These are phyloP conservation scores for Morone chrysops DNA, from an alignment of 2,113 vertebrate genomes.

Conservation along the genomic window DNA sequence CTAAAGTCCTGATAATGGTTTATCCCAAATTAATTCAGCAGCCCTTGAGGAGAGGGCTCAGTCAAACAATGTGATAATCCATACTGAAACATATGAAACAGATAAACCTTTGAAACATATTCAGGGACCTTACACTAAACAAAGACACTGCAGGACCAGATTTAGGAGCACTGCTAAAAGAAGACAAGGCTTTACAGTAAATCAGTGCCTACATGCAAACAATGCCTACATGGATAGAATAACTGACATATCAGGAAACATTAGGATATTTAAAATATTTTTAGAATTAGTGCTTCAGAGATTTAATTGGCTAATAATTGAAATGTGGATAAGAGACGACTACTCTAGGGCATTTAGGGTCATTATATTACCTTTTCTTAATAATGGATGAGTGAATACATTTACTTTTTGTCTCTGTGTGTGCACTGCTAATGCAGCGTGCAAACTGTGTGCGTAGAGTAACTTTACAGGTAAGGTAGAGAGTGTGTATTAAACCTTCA, in stretches of 20 bases:
- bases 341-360: constrained; percentile 59
- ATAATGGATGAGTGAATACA: constrained; percentile 61
- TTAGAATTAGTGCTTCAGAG: constrained; percentile 14
- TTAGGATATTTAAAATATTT: constrained; percentile 17
- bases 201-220: too few species aligned
- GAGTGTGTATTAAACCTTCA: constrained; percentile 17
- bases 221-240: not conserved
- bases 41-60: not conserved
- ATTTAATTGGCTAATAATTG: constrained; percentile 61
- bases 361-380: constrained; percentile 57
- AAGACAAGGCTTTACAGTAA: not conserved
- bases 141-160: not conserved
- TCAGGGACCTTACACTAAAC: not conserved
- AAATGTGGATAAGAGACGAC: constrained; percentile 44
- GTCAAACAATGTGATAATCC: not conserved
- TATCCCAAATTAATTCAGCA: constrained; percentile 9
- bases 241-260: constrained; percentile 17
- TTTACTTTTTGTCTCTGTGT: constrained; percentile 46
- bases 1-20: not conserved
- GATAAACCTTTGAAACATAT: not conserved
- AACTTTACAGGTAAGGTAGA: constrained; percentile 19
- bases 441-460: constrained; percentile 14
- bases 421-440: not conserved
- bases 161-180: not conserved
- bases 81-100: constrained; percentile 2